A percentile compares a stretch with the other conserved stretches of the same genome.
Evolutionary conservation across 1,140 invertebrate genomes (phyloP).

Genomic region (Drosophila parvula): DNA sequence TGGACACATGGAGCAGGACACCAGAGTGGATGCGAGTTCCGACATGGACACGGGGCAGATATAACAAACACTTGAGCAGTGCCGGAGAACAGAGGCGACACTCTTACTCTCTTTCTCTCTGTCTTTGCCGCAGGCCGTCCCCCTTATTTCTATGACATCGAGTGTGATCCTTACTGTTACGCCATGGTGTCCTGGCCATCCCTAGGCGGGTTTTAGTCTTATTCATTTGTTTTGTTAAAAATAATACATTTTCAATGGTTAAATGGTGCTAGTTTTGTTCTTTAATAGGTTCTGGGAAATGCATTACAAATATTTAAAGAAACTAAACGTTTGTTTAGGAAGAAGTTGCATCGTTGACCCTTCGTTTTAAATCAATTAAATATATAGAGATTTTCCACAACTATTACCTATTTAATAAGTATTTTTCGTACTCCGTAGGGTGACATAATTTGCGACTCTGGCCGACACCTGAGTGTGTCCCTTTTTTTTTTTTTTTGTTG

Average conservation of each 20-base stretch:
- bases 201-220: too few relatives aligned
- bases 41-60: conserved; percentile 41
- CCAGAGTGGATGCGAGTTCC: conserved; percentile 42
- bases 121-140: not conserved
- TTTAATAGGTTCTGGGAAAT: not conserved
- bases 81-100: conserved; percentile 35
- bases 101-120: not conserved
- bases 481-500: not conserved
- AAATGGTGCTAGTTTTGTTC: not conserved
- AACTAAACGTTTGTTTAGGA: not conserved
- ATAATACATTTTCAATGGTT: not conserved
- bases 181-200: not conserved
- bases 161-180: conserved; percentile 2
- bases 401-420: not conserved
- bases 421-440: conserved; percentile 3
- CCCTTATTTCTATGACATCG: conserved; percentile 1
- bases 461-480: not conserved
- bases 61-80: conserved; percentile 77
- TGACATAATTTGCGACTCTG: conserved; percentile 4
- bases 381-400: too few relatives aligned
- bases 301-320: not conserved
- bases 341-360: too few relatives aligned
- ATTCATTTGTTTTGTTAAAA: not conserved
- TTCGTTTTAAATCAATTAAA: not conserved
- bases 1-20: conserved; percentile 42